Base-by-base conservation (phyloP, 2,888 invertebrate genomes). In the Meteorus colon region DNA sequence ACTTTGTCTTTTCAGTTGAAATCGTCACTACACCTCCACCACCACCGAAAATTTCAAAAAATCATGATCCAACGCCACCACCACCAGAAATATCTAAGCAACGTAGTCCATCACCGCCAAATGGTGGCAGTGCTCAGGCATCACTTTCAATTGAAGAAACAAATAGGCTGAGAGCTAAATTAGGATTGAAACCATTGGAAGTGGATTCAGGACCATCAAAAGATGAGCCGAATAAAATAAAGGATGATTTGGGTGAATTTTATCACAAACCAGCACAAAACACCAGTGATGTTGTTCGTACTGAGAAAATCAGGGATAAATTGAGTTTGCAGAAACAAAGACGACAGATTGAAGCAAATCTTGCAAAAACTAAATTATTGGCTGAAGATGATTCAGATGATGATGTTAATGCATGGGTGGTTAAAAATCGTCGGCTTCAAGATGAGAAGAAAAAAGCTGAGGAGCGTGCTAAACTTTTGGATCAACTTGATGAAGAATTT, bases 401-500 rank as follows among this genome's bases (percentile, higher is more conserved):
- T 82, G 94, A 96, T 86, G 92, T 94, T 0, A 87, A 90, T 4
- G 92, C 93, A 29, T 99, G 99, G 99, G 95, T 99, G 41, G 91
- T 93, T 82, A 96, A 94, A 84, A 95, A 93, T 81, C 92, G 98
- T 14, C 93, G 94, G 70, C 90, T 95, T 4, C 94, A 95, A 70
- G 92, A 94, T 81, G 95, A 96, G 83, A 97, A 95, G 84, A 93
- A 93, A 79, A 94, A 95, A 84, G 98, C 98, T 0, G 95, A 94
- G 24, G 95, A 95, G 90, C 92, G 96, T 89, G 98, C 97, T 29
- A 97, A 97, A 88, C 92, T 96, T 91, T 90, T 99, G 86, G 97
- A 98, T 90, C 97, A 98, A 90, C 93, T 99, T 92, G 99, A 99
- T 90, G 95, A 94, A 81, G 97, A 96, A 88, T 98, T 98, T 92